phyloP scores from a whole-genome alignment of 2,797 vertebrate genomes.

The Delichon dasypus region DNA sequence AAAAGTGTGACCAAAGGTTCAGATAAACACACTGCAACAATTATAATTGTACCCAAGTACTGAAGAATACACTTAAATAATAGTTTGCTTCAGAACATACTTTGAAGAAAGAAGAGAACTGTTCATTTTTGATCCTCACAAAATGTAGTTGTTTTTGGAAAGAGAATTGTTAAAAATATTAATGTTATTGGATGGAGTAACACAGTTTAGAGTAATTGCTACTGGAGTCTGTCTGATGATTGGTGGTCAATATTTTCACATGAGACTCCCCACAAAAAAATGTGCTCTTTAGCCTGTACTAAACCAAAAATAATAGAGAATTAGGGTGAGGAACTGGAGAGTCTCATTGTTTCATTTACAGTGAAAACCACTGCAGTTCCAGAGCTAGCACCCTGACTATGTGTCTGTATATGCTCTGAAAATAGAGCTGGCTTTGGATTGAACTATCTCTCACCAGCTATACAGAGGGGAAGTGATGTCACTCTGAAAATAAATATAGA shows the following conservation, averaged over 20 bases:
- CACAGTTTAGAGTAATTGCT: constrained; percentile 58
- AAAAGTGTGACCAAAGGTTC: constrained; percentile 21
- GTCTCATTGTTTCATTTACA: not conserved
- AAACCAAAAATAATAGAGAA: not conserved
- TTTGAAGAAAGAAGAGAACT: constrained; percentile 41
- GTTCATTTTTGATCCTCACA: constrained; percentile 58
- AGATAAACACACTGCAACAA: constrained; percentile 13
- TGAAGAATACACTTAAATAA: constrained; percentile 41
- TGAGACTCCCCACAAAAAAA: constrained; percentile 30
- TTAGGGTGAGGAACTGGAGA: not conserved
- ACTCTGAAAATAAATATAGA: constrained; percentile 64
- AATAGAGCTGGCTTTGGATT: constrained; percentile 23
- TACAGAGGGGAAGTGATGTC: constrained; percentile 54
- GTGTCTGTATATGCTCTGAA: not conserved
- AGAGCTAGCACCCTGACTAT: not conserved
- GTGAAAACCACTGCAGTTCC: not conserved
- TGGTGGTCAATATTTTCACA: constrained; percentile 43
- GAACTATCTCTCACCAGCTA: not conserved
- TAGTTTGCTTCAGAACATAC: constrained; percentile 20
- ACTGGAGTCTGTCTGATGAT: constrained; percentile 10
- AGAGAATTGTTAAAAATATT: constrained; percentile 46
- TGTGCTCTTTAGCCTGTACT: constrained; percentile 17
- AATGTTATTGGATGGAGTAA: constrained; percentile 52
- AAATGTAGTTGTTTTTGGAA: constrained; percentile 62
- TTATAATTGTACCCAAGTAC: not conserved